phyloP scores from a whole-genome alignment of 2,797 vertebrate genomes.

The Acrocephalus scirpaceus region DNA sequence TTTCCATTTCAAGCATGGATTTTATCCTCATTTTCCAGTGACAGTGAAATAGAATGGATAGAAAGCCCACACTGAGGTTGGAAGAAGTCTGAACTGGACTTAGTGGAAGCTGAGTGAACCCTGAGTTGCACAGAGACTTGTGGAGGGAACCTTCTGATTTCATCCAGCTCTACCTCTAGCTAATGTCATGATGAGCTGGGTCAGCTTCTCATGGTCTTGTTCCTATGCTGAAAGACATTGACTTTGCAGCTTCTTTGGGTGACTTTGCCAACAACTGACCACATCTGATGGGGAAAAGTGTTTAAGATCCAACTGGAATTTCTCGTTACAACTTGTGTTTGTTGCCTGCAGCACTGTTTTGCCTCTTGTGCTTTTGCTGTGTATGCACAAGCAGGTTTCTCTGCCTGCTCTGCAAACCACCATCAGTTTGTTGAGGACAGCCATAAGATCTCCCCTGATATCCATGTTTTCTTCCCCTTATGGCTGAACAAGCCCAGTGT shows the following conservation, averaged over 20 bases:
- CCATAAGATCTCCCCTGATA: not conserved
- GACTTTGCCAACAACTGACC: not conserved
- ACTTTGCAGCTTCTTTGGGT: not conserved
- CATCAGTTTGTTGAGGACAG: not conserved
- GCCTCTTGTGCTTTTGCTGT: not conserved
- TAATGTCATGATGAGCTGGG: not conserved
- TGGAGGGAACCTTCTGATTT: not conserved
- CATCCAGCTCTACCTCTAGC: not conserved
- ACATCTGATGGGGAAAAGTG: not conserved
- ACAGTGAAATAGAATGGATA: not conserved
- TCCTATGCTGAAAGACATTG: not conserved
- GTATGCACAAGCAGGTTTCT: rapidly evolving
- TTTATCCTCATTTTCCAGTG: not conserved
- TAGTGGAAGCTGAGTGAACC: not conserved
- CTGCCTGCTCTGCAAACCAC: not conserved
- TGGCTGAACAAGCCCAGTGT: not conserved
- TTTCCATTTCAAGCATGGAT: not conserved
- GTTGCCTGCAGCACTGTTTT: not conserved
- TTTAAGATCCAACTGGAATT: not conserved
- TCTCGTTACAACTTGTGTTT: not conserved
- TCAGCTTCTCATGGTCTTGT: not conserved
- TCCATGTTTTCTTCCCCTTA: not conserved
- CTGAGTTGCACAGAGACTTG: not conserved
- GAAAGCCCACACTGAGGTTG: not conserved
- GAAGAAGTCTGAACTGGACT: not conserved